Conservation (phyloP, 2,797 vertebrate species). For the Peromyscus attwateri region DNA sequence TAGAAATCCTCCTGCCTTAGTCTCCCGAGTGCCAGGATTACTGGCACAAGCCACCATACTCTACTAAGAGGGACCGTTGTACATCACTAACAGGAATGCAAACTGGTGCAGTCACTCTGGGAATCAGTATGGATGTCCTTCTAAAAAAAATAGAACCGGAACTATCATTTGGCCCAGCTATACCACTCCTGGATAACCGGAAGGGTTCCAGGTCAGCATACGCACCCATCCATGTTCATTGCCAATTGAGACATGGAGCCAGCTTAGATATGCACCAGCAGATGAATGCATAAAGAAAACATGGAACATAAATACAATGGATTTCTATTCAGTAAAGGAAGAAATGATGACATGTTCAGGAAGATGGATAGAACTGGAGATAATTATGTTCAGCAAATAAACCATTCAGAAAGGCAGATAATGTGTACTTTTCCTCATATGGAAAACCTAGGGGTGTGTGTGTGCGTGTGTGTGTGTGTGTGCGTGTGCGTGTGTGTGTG, state of each 20-base stretch:
- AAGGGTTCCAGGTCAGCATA: neutral
- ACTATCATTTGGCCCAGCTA: neutral
- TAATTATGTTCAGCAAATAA: neutral
- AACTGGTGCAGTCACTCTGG: neutral
- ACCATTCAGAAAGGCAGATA: neutral
- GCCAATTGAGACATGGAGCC: neutral
- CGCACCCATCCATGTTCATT: neutral
- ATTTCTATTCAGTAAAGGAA: neutral
- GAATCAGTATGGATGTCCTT: neutral
- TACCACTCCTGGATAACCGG: neutral
- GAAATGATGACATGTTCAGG: neutral
- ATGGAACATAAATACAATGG: neutral
- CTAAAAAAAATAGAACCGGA: neutral
- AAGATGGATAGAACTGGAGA: neutral
- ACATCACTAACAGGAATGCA: no score
- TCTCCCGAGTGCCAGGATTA: neutral
- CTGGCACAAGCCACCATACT: neutral
- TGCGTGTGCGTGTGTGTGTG: neutral
- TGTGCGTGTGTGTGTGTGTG: neutral
- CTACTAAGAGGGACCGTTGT: neutral
- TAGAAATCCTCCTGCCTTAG: neutral
- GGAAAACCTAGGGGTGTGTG: neutral
- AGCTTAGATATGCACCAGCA: no score
- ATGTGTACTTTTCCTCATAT: neutral
- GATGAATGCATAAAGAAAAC: neutral